A percentile compares a stretch with the other conserved stretches of the same genome.
Conservation (phyloP, 2,888 invertebrate genomes). For the Lamellibrachia columna region DNA sequence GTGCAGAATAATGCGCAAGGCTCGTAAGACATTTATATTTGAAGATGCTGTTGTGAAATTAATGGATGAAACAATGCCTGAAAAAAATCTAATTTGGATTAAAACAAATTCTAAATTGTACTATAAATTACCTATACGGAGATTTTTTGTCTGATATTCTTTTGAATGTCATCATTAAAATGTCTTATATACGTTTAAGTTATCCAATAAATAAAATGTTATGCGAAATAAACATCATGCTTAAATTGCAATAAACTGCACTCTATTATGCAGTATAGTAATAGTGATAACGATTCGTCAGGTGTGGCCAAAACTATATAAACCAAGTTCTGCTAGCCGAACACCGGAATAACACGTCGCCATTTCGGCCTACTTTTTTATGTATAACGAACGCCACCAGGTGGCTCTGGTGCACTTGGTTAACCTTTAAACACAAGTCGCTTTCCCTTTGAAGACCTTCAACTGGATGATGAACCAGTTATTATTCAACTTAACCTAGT, state of each 20-base stretch:
- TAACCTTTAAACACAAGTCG: not conserved
- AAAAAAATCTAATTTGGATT: no score
- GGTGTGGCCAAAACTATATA: not conserved
- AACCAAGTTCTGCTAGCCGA: not conserved
- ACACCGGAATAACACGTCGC: not conserved
- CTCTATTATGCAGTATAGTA: not conserved
- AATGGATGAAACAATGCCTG: no score
- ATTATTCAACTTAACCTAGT: not conserved
- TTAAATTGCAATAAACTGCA: not conserved
- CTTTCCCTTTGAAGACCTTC: not conserved
- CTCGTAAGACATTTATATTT: not conserved
- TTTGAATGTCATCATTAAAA: not conserved
- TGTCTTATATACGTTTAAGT: not conserved
- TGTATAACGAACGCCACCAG: not conserved
- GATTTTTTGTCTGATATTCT: not conserved
- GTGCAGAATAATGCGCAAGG: not conserved
- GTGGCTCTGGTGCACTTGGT: not conserved
- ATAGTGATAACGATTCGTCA: no score
- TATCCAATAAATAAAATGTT: not conserved
- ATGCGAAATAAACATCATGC: not conserved
- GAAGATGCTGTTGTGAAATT: no score
- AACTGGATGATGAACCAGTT: not conserved
- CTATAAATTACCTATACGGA: no score
- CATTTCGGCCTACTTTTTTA: not conserved
- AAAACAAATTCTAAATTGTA: no score